Evolutionary conservation across 2,888 invertebrate genomes (phyloP), one percentile per base, ranked within the genome.

Genomic region (Drosophila pegasa): DNA sequence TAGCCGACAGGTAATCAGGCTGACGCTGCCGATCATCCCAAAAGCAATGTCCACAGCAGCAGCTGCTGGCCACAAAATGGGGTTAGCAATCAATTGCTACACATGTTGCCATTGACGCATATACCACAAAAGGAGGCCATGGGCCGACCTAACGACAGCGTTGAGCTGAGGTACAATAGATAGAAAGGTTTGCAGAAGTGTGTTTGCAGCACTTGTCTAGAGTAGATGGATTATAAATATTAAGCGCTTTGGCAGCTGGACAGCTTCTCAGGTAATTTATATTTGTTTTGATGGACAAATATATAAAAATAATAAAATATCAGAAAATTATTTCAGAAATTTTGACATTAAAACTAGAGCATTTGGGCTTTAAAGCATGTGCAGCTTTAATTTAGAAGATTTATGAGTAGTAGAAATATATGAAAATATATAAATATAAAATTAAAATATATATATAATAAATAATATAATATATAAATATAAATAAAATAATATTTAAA

Each of bases 41-140:
- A 51, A 37, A 29, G n/a, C 35, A 35, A 40, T 38, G 48, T 41
- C 38, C 52, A 12, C 33, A 37, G 33, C 33, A 37, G 33, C 38
- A 40, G 51, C 35, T 51, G 18, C 48, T 37, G 61, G 51, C 10
- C 22, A 52, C 47, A 61, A 62, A 69, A 77, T 65, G 55, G 45
- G 48, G 57, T 62, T 52, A 48, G 69, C 78, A 81, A 80, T 82
- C 81, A 87, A 78, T 84, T 80, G 78, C 61, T 29, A 57, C 67
- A 58, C 69, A 71, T 66, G 63, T 55, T 75, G 51, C 63, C 63
- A 70, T 67, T 80, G 71, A 75, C 56, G 57, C 41, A 16, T 16
- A 47, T 61, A 43, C 68, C 67, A 65, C 55, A 72, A 78, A 78
- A 68, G 66, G 60, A 68, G 66, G 60, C 54, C 63, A 61, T 67